Conservation (phyloP, 2,113 vertebrate genomes). For the Nettapus auritus region DNA sequence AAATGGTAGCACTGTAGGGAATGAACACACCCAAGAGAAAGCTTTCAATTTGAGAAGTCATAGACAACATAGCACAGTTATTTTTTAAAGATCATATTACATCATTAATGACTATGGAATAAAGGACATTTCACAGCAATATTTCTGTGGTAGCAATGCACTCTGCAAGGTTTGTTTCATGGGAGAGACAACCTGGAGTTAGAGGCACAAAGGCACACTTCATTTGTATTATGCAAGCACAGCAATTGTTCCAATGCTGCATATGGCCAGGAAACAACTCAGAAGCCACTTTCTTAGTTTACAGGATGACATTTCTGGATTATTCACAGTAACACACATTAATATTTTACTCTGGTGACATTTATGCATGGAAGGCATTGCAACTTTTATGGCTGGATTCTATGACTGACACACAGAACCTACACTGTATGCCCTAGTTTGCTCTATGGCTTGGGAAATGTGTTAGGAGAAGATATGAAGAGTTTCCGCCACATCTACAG, state of each 20-base stretch:
- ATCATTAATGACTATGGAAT: not conserved
- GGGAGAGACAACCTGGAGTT: not conserved
- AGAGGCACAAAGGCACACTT: not conserved
- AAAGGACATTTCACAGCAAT: not conserved
- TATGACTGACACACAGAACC: not conserved
- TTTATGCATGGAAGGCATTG: not conserved
- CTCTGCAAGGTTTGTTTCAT: not conserved
- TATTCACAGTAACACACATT: constrained; percentile 19
- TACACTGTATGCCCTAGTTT: not conserved
- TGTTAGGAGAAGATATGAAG: not conserved
- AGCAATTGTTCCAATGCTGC: not conserved
- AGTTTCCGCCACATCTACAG: not conserved
- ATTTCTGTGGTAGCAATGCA: not conserved
- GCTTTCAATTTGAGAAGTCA: not conserved
- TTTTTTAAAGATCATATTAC: not conserved
- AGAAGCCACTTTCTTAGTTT: constrained; percentile 11
- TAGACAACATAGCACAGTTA: not conserved
- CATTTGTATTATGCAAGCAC: not conserved
- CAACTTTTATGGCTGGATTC: not conserved
- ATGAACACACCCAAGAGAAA: not conserved
- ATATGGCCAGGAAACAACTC: not conserved
- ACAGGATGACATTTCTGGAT: constrained; percentile 30
- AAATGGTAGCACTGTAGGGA: not conserved
- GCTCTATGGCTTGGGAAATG: not conserved
- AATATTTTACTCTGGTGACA: constrained; percentile 34